phyloP scores from a whole-genome alignment of 2,797 vertebrate genomes.

The Acipenser transmontanus region DNA sequence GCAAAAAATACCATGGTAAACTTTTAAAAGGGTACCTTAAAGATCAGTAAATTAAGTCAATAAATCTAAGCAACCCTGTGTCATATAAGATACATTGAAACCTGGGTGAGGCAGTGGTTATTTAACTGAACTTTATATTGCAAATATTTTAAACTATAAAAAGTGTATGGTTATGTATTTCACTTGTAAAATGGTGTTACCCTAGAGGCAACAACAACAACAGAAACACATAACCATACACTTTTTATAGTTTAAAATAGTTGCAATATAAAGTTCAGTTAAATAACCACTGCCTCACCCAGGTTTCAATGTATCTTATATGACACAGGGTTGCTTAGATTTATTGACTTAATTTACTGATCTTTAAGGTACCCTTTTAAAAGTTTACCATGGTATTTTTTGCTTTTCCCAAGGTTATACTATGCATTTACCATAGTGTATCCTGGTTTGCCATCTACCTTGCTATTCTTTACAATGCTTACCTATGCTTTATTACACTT shows the following conservation, averaged over 20 bases:
- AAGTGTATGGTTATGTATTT: slow-evolving; percentile 42
- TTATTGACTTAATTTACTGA: slow-evolving; percentile 61
- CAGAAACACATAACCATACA: slow-evolving; percentile 49
- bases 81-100: slow-evolving; percentile 28
- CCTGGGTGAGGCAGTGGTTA: slow-evolving; percentile 11
- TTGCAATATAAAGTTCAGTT: slow-evolving; percentile 17
- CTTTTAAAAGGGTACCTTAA: slow-evolving; percentile 11
- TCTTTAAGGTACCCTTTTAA: slow-evolving; percentile 25
- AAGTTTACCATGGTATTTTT: too few species aligned
- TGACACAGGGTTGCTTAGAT: slow-evolving; percentile 41
- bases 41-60: slow-evolving; percentile 57
- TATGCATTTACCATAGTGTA: too few species aligned
- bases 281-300: slow-evolving; percentile 1
- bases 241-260: slow-evolving; percentile 51
- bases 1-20: too few species aligned
- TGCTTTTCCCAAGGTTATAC: too few species aligned
- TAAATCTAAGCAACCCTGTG: slow-evolving; percentile 50
- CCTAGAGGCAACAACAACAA: background rate
- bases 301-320: slow-evolving; percentile 30
- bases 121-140: background rate
- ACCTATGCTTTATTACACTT: too few species aligned
- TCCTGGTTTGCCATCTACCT: too few species aligned
- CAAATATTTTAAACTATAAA: slow-evolving; percentile 51
- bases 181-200: too few species aligned
- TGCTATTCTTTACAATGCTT: too few species aligned